Evolutionary conservation across 1,140 invertebrate genomes (phyloP).

Genomic region (Lucilia cuprina): DNA sequence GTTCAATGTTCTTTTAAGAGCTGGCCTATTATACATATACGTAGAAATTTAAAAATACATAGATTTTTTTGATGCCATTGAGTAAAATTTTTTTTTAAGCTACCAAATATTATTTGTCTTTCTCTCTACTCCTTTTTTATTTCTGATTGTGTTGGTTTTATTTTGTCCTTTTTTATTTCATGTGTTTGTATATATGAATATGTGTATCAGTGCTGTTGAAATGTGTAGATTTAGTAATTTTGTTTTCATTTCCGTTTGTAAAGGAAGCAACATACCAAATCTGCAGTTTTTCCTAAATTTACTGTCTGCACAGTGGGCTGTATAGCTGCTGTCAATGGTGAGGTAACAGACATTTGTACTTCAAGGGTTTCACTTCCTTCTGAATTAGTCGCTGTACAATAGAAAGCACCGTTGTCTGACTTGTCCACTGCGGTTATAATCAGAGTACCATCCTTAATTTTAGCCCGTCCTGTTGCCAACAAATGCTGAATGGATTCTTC

Average conservation of each 20-base stretch:
- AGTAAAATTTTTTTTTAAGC: not conserved
- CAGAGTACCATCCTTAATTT: constrained; percentile 65
- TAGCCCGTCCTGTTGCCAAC: constrained; percentile 61
- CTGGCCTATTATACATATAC: too few relatives aligned
- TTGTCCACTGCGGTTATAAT: constrained; percentile 66
- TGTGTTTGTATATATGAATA: not conserved
- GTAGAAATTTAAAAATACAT: too few relatives aligned
- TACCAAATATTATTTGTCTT: not conserved
- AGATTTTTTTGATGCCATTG: not conserved
- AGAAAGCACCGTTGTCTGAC: constrained; percentile 65
- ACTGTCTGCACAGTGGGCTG: constrained; percentile 66
- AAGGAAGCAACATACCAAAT: constrained; percentile 63
- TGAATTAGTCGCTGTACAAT: constrained; percentile 66
- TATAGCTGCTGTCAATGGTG: constrained; percentile 64
- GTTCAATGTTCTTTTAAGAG: too few relatives aligned
- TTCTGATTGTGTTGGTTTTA: not conserved
- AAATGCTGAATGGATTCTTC: constrained; percentile 65
- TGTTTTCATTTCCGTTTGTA: not conserved
- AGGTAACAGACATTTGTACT: constrained; percentile 65
- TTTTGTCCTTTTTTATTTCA: not conserved
- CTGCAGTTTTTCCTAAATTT: constrained; percentile 66
- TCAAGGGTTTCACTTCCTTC: constrained; percentile 67
- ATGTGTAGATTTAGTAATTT: not conserved
- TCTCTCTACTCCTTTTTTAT: not conserved
- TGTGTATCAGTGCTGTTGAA: not conserved